These are phyloP conservation scores for Otolemur crassicaudatus DNA, from an alignment of 2,797 vertebrate genomes.

Conservation along the genomic window DNA sequence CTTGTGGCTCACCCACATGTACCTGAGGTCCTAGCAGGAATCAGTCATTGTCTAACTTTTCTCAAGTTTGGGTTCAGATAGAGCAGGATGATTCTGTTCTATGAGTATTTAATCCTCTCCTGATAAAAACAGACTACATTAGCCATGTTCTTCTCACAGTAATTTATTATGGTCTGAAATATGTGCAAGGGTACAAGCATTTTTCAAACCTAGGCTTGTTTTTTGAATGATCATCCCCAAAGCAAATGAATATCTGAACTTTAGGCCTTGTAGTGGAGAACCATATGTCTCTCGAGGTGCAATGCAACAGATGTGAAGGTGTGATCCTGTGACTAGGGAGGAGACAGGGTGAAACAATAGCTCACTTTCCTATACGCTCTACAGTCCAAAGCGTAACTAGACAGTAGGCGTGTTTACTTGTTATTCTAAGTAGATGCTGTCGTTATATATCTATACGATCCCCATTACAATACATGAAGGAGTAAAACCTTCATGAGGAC, in stretches of 20 bases:
- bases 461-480: neutral
- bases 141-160: neutral
- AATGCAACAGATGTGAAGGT: neutral
- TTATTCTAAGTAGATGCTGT: neutral
- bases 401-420: neutral
- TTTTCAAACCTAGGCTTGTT: neutral
- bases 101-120: neutral
- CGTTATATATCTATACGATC: neutral
- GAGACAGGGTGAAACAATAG: neutral
- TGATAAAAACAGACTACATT: neutral
- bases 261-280: neutral
- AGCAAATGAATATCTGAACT: neutral
- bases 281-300: neutral
- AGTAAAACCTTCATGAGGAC: neutral
- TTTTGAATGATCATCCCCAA: neutral
- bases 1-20: neutral
- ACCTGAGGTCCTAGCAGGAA: fast-evolving
- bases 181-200: neutral
- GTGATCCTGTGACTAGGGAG: neutral
- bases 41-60: neutral
- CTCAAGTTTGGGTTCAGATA: neutral
- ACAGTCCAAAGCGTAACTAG: neutral
- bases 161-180: neutral
- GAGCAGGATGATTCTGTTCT: neutral
- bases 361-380: neutral